A percentile compares a stretch with the other conserved stretches of the same genome.
Conservation (phyloP, 2,888 invertebrate species). For the Yponomeuta evonymella region DNA sequence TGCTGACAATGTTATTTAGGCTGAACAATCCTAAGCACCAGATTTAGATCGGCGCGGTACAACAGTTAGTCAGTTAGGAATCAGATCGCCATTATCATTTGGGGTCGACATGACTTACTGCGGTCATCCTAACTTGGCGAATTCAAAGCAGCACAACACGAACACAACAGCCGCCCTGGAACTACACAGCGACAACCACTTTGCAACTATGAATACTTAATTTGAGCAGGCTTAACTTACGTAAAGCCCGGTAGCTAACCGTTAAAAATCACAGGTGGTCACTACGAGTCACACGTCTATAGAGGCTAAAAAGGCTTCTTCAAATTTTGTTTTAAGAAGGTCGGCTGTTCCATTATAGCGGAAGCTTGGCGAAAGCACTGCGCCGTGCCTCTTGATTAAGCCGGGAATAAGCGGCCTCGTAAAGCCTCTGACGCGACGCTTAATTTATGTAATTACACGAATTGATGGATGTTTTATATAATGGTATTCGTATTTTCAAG, state of each 20-base stretch:
- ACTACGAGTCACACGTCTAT: too few species aligned
- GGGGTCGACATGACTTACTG: conserved; percentile 1
- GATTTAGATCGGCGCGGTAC: background rate
- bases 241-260: too few species aligned
- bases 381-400: too few species aligned
- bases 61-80: background rate
- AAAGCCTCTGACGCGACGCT: background rate
- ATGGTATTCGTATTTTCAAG: background rate
- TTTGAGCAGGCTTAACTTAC: too few species aligned
- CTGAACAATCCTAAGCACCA: background rate
- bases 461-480: background rate
- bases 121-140: background rate
- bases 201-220: background rate
- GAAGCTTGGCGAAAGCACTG: too few species aligned
- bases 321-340: too few species aligned
- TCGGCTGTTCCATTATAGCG: too few species aligned
- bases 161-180: background rate
- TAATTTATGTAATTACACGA: background rate
- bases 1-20: background rate
- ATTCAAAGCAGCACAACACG: background rate
- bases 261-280: too few species aligned
- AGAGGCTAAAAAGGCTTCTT: too few species aligned
- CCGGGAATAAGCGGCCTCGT: too few species aligned
- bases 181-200: background rate
- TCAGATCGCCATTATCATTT: background rate